Base-by-base conservation (phyloP, 1,140 invertebrate species). In the Lithobius niger region DNA sequence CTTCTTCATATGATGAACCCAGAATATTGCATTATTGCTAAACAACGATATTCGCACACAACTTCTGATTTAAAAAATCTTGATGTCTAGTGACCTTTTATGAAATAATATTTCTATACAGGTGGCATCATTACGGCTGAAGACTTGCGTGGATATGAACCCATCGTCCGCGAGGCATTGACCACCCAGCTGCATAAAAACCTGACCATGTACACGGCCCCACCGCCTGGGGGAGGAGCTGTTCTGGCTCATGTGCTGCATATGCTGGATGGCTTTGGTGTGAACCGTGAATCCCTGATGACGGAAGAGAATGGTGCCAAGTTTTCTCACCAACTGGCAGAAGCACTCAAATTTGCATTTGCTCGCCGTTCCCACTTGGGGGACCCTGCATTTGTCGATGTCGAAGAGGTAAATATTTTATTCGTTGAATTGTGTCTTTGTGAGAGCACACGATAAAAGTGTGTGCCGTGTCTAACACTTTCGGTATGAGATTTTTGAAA, bases 221-320 rank as follows among this genome's bases (percentile, higher is more conserved):
- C 82, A 1, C 79, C 86, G 0, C 89, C 92, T 0, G 85, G 83
- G 42, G 82, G 84, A 59, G 92, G 92, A 0, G 71, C 79, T 21
- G 69, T 96, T 18, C 70, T 94, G 1, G 77, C 76, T 0, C 88
- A 89, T 62, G 84, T 93, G 43, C 65, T 96, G 4, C 87, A 86
- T 61, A 79, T 95, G 47, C 72, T 97, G 25, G 80, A 86, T 10
- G 27, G 27, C 10, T 53, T 10, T 47, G 36, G 58, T 65, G 62
- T 40, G 10, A 40, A 1, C 50, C 61, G 13, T 43, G 63, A 16
- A 63, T 67, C 19, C 59, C 63, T 43, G 71, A 74, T 54, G 62
- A 71, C 19, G 68, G 76, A 2, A 1, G 60, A 65, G 24, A 53
- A 63, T 24, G 56, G 63, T 2, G 57, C 82, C 1, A 67, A 77